These are phyloP conservation scores for Caenorhabditis zanzibari DNA, from an alignment of 2,888 invertebrate genomes.

Conservation along the genomic window DNA sequence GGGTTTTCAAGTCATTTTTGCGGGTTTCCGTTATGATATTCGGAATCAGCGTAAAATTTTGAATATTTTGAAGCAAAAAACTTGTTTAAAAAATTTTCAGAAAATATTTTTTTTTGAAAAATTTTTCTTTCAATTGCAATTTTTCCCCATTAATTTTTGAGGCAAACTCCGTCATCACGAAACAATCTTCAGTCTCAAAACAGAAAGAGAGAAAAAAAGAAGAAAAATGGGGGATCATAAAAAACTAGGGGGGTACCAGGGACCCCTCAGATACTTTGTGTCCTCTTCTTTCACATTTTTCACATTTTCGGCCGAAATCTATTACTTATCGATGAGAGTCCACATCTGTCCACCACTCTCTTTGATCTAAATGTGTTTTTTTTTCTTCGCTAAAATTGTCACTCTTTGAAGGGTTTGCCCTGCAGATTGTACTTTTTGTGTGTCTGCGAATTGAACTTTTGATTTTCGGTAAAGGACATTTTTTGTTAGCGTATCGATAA, in stretches of 20 bases:
- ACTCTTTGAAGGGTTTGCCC: not conserved
- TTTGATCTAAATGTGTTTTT: conserved; percentile 17
- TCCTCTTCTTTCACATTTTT: conserved; percentile 15
- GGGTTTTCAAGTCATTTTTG: too few species aligned
- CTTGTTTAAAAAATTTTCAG: too few species aligned
- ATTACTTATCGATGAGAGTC: conserved; percentile 56
- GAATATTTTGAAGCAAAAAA: too few species aligned
- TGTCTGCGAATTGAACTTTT: not conserved
- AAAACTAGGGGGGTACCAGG: conserved; percentile 45
- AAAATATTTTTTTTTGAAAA: too few species aligned
- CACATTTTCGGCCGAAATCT: conserved; percentile 44
- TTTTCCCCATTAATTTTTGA: too few species aligned
- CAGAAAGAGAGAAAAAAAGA: conserved; percentile 24
- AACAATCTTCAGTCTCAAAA: not conserved
- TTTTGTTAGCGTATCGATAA: not conserved
- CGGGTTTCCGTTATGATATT: too few species aligned
- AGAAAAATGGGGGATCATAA: conserved; percentile 54
- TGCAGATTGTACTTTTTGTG: not conserved
- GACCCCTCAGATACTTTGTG: conserved; percentile 14
- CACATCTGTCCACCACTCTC: conserved; percentile 26
- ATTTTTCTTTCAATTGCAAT: too few species aligned
- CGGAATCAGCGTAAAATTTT: too few species aligned
- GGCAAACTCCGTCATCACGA: too few species aligned
- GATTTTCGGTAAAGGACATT: not conserved
- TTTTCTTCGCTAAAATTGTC: too few species aligned